Evolutionary conservation across 2,797 vertebrate species (phyloP).

Genomic region (Pseudochaenichthys georgianus): DNA sequence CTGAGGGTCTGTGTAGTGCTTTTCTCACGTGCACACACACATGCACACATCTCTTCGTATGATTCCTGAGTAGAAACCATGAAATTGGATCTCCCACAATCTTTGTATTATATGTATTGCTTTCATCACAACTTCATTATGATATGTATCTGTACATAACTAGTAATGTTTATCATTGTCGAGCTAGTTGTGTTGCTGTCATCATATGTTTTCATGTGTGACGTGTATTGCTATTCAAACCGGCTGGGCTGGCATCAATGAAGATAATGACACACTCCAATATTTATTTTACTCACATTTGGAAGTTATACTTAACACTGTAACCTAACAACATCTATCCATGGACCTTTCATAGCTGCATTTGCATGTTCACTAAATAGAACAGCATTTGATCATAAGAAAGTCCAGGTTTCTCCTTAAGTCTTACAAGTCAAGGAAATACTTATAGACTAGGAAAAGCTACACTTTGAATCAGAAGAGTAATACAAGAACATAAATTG

Average conservation of each 20-base stretch:
- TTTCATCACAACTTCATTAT: constrained; percentile 32
- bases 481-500: constrained; percentile 25
- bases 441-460: background rate
- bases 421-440: background rate
- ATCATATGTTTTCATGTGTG: background rate
- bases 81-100: constrained; percentile 56
- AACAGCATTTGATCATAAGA: background rate
- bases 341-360: background rate
- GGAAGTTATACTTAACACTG: background rate
- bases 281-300: background rate
- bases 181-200: background rate
- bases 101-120: constrained; percentile 14
- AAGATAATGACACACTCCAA: constrained; percentile 7
- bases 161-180: background rate
- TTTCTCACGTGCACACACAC: constrained; percentile 51
- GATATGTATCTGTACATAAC: constrained; percentile 25
- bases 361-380: background rate
- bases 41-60: constrained; percentile 43
- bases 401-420: background rate
- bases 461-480: constrained; percentile 13
- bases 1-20: constrained; percentile 35
- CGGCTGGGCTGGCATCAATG: background rate
- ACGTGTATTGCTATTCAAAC: background rate
- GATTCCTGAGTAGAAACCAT: constrained; percentile 54
- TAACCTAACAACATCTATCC: background rate